Conservation (phyloP, 1,140 invertebrate species). For the Drosophila neocordata region DNA sequence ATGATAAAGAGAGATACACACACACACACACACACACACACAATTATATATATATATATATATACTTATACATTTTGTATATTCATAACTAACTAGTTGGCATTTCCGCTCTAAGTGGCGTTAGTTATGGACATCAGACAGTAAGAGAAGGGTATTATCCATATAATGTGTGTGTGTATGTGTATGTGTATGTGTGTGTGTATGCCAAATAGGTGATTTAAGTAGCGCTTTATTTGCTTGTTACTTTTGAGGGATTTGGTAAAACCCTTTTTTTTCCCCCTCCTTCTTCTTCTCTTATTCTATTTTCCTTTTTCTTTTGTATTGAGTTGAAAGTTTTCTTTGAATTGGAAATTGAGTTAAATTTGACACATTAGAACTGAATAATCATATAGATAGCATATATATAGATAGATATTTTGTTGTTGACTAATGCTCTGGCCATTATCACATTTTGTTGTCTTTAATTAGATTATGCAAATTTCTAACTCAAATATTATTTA, state of each 20-base stretch:
- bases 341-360: neutral
- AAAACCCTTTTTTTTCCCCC: neutral
- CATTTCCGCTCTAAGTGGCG: slow-evolving; percentile 66
- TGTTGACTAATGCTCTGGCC: neutral
- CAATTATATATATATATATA: slow-evolving; percentile 16
- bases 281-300: neutral
- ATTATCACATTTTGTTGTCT: neutral
- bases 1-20: neutral
- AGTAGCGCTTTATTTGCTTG: slow-evolving; percentile 13
- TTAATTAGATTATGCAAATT: slow-evolving; percentile 3
- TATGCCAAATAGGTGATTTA: slow-evolving; percentile 15
- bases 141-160: slow-evolving; percentile 12
- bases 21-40: slow-evolving; percentile 33
- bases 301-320: neutral
- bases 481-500: neutral
- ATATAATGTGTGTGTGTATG: too few relatives aligned
- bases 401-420: too few relatives aligned
- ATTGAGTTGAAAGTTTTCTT: neutral
- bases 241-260: neutral
- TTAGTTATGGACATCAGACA: slow-evolving; percentile 39
- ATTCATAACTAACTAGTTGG: slow-evolving; percentile 39
- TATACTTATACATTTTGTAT: slow-evolving; percentile 20
- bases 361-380: neutral
- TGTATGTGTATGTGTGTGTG: too few relatives aligned
- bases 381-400: too few relatives aligned